Evolutionary conservation across 2,113 vertebrate genomes (phyloP).

Genomic region (Vidua macroura): DNA sequence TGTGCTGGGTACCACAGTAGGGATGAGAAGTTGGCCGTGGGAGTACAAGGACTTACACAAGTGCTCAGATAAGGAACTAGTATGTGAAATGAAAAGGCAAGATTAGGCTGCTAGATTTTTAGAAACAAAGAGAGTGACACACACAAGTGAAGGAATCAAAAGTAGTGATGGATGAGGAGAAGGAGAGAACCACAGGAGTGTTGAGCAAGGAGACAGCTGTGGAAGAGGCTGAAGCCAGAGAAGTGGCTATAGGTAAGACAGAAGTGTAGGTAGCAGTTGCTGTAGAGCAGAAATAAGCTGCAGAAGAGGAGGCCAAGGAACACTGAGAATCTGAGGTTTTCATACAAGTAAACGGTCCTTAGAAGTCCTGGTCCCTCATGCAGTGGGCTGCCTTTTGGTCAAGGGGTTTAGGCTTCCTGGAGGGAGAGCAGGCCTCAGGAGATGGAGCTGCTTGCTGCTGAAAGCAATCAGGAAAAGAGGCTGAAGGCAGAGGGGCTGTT

Average conservation of each 20-base stretch:
- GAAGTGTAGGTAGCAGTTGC: background rate
- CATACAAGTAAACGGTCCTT: background rate
- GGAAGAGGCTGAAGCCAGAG: background rate
- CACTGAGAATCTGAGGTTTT: background rate
- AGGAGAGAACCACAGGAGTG: background rate
- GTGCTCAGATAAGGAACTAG: background rate
- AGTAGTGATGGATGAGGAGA: background rate
- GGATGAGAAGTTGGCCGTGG: background rate
- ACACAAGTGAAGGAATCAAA: background rate
- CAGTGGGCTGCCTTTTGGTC: background rate
- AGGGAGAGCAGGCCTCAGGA: background rate
- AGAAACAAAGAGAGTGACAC: background rate
- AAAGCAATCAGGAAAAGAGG: background rate
- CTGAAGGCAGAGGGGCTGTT: background rate
- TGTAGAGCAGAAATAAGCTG: background rate
- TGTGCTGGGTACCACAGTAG: background rate
- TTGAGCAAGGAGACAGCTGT: background rate
- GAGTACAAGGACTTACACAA: background rate
- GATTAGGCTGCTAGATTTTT: background rate
- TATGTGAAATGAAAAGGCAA: background rate
- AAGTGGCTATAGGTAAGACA: background rate
- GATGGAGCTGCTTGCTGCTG: background rate
- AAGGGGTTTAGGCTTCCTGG: background rate
- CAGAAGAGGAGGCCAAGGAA: background rate
- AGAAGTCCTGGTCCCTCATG: background rate